Percentiles rank a stretch among this genome's conserved stretches.
These are phyloP conservation scores for Heterohyrax brucei DNA, from an alignment of 2,797 vertebrate genomes.

Conservation along the genomic window DNA sequence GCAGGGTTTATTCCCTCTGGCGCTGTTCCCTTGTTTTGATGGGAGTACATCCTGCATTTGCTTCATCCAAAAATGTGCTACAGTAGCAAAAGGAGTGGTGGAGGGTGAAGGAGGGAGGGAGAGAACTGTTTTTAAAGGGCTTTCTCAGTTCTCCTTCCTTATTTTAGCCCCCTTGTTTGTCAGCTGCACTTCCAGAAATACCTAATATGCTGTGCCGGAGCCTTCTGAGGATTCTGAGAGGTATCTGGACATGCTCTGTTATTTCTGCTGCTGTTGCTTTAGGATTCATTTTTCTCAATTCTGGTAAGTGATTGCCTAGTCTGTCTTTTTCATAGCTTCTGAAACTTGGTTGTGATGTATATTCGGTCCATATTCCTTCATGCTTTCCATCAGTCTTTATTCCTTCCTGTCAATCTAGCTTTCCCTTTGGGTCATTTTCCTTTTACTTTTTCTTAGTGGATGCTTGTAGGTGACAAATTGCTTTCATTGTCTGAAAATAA, in stretches of 20 bases:
- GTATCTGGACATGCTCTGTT: background rate
- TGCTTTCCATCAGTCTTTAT: background rate
- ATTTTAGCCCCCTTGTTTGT: background rate
- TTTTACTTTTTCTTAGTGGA: background rate
- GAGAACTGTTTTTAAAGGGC: background rate
- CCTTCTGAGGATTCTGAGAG: background rate
- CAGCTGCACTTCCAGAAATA: background rate
- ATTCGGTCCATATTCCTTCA: background rate
- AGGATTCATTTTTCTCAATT: background rate
- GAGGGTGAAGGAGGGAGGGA: background rate
- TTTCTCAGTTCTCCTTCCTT: background rate
- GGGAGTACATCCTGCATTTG: background rate
- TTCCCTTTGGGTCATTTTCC: conserved; percentile 4
- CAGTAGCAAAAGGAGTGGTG: background rate
- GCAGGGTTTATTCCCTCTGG: background rate
- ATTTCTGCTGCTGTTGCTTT: background rate
- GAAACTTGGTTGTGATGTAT: background rate
- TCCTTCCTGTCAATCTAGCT: background rate
- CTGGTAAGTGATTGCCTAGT: background rate
- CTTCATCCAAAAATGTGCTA: background rate
- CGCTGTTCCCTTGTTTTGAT: background rate
- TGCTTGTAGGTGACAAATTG: conserved; percentile 38
- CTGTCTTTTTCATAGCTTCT: background rate
- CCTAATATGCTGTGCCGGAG: background rate
- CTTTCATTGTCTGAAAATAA: conserved; percentile 18